Conservation (phyloP, 1,140 invertebrate genomes). For the Maconellicoccus hirsutus region DNA sequence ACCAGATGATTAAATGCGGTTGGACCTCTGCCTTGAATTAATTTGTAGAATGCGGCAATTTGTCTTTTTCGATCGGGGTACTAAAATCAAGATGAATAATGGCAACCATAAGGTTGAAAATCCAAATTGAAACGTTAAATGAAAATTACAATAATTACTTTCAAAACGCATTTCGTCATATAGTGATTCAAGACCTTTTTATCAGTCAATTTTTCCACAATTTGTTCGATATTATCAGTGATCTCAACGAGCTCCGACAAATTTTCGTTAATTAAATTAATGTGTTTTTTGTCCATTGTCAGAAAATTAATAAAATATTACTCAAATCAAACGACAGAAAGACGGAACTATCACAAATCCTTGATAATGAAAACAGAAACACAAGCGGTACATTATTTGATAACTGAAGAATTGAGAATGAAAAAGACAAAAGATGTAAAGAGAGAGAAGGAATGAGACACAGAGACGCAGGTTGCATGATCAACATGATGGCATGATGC, state of each 20-base stretch:
- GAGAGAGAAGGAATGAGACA: too few species aligned
- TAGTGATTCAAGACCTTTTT: constrained; percentile 15
- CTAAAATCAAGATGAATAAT: background rate
- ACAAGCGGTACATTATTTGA: too few species aligned
- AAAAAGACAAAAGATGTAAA: too few species aligned
- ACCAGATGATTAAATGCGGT: constrained; percentile 9
- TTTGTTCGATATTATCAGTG: background rate
- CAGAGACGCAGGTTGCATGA: too few species aligned
- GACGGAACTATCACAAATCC: too few species aligned
- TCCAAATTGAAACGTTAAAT: background rate
- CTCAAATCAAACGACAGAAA: too few species aligned
- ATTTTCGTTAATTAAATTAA: constrained; percentile 12
- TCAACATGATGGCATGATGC: too few species aligned
- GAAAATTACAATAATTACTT: constrained; percentile 12
- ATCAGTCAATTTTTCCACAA: constrained; percentile 3
- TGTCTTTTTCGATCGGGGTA: background rate
- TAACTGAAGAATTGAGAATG: too few species aligned
- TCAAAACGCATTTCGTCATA: constrained; percentile 21
- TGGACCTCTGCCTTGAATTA: constrained; percentile 24
- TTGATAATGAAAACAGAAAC: too few species aligned
- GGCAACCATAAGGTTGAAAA: background rate
- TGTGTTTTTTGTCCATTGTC: constrained; percentile 24
- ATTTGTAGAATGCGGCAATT: constrained; percentile 19
- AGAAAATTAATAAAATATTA: too few species aligned
- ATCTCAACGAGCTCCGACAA: background rate